Base-by-base conservation (phyloP, 2,888 invertebrate genomes). In the Erpobdella octoculata region DNA sequence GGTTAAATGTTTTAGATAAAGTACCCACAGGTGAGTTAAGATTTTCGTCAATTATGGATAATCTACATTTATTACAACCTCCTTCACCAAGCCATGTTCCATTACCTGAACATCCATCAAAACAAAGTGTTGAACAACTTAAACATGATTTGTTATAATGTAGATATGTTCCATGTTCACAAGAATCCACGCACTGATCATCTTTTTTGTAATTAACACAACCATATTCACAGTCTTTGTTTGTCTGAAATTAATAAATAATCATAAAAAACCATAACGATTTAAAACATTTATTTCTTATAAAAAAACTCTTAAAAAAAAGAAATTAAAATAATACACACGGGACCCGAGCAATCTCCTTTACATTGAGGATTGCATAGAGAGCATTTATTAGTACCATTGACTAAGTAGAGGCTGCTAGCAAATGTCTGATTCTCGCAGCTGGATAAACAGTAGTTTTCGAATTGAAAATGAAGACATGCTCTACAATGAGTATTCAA, bases 341-440 rank as follows among this genome's bases (percentile, higher is more conserved):
- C 84, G 0, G 93, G 91, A 1, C 96, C 95, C 0, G 86, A 86
- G 80, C 97, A 97, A 0, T 90, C 89, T 12, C 88, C 88, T 9
- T n/a, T 33, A 81, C 97, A 97, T 83, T 96, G 92, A 25, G 88
- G 86, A 81, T 96, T 90, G 80, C 97, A 97, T 72, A 88, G 87
- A 80, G 90, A 89, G 85, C 96, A 97, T 38, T 87, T 87, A 76
- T 89, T 89, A 37, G 88, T 85, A 36, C 33, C 69, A 25, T 61
- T 66, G 36, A 89, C 89, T 53, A 21, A 28, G 28, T 53, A 53
- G 28, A 53, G 53, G 21, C 53, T 15, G 18, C 21, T 9, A 28
- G 21, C 28, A 21, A n/a, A 15, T 1, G 53, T 25, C 21, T 53
- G 21, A 28, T 53, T 53, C 33, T 68, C 37, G 70, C 82, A 82